phyloP scores from a whole-genome alignment of 64 coral and sea anemone genomes.

The Montipora foliosa region DNA sequence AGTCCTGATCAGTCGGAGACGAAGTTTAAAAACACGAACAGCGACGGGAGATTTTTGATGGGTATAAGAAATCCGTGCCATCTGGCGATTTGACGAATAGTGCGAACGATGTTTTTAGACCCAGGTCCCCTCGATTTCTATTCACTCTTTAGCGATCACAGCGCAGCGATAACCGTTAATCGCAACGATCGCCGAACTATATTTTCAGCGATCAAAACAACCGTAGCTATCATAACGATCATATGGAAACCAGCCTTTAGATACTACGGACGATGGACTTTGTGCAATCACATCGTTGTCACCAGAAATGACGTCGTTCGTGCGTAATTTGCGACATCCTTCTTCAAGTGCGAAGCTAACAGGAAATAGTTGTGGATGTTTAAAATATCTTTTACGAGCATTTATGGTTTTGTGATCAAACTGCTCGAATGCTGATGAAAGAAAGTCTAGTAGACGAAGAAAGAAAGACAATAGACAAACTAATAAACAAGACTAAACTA shows the following conservation, averaged over 20 bases:
- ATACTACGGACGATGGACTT: too few relatives aligned
- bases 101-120: not conserved
- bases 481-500: too few relatives aligned
- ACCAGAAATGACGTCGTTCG: too few relatives aligned
- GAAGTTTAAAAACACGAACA: not conserved
- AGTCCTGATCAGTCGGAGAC: not conserved
- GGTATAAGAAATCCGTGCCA: not conserved
- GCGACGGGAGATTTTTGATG: not conserved
- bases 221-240: not conserved
- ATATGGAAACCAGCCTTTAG: not conserved
- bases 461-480: too few relatives aligned
- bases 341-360: too few relatives aligned
- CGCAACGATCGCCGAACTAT: not conserved
- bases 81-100: not conserved
- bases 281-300: too few relatives aligned
- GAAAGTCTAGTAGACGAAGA: too few relatives aligned
- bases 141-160: not conserved
- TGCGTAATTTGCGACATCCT: too few relatives aligned
- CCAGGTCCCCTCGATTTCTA: not conserved
- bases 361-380: too few relatives aligned
- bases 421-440: too few relatives aligned
- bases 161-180: not conserved
- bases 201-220: not conserved
- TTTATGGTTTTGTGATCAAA: too few relatives aligned
- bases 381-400: too few relatives aligned